These are phyloP conservation scores for Cecidostiba fungosa DNA, from an alignment of 2,888 invertebrate species.

Conservation along the genomic window DNA sequence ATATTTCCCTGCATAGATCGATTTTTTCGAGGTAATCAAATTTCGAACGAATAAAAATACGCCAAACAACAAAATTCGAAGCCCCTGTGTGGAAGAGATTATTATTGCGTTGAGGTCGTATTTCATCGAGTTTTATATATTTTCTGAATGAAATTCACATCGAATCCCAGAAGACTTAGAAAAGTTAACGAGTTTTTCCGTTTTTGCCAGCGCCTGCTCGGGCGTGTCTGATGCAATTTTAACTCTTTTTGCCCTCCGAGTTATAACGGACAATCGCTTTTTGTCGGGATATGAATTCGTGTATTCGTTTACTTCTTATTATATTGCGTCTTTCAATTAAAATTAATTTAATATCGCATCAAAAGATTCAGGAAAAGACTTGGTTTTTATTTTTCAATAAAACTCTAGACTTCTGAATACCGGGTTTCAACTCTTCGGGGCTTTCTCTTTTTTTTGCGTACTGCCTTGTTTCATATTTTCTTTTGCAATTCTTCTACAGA, in stretches of 20 bases:
- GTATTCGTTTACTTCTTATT: neutral
- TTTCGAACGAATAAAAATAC: neutral
- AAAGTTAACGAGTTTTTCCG: neutral
- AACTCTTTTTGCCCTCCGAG: neutral
- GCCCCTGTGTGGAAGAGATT: neutral
- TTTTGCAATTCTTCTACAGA: slow-evolving; percentile 8
- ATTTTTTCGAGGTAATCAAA: neutral
- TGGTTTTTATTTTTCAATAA: neutral
- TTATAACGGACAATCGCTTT: neutral
- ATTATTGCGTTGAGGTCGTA: neutral
- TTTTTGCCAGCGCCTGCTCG: neutral
- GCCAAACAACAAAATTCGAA: neutral
- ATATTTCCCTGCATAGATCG: neutral
- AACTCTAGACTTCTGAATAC: neutral
- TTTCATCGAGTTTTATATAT: slow-evolving; percentile 9
- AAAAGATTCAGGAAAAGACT: too few species aligned
- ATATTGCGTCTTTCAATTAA: neutral
- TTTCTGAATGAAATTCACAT: neutral
- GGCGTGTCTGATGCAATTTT: neutral
- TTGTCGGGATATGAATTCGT: neutral
- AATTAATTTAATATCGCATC: too few species aligned
- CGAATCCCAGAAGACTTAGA: neutral
- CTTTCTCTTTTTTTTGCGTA: neutral
- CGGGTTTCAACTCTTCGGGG: neutral
- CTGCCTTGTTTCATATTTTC: neutral